These are phyloP conservation scores for Strix aluco DNA, from an alignment of 2,113 vertebrate species.

Conservation along the genomic window DNA sequence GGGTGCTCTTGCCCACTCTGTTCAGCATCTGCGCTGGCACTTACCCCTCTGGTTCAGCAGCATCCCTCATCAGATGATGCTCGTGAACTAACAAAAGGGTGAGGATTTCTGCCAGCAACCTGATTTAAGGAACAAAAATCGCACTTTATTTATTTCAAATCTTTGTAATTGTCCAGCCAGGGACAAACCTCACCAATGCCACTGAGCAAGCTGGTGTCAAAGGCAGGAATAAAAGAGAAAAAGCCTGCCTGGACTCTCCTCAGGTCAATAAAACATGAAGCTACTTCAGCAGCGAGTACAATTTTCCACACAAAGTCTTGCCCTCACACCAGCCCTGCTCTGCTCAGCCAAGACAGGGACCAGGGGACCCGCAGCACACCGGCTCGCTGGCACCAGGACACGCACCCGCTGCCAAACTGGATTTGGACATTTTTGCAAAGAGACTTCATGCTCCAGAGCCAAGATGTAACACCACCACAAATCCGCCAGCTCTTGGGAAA, in stretches of 20 bases:
- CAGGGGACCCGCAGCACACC: neutral
- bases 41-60: neutral
- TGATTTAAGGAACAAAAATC: fast-evolving
- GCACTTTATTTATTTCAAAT: neutral
- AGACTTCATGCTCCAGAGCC: neutral
- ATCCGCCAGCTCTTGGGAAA: neutral
- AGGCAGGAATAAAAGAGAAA: neutral
- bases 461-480: neutral
- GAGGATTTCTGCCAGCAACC: neutral
- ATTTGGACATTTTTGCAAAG: neutral
- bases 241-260: neutral
- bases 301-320: neutral
- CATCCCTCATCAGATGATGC: neutral
- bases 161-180: neutral
- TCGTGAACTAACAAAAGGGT: neutral
- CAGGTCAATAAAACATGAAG: neutral
- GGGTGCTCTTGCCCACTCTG: neutral
- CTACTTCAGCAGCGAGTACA: fast-evolving
- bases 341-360: neutral
- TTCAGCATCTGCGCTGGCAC: fast-evolving
- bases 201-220: neutral
- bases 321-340: neutral
- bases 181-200: neutral
- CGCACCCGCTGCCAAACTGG: neutral
- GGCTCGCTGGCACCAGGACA: neutral